Evolutionary conservation across 2,113 vertebrate genomes (phyloP).

Genomic region (Laticauda laticaudata): DNA sequence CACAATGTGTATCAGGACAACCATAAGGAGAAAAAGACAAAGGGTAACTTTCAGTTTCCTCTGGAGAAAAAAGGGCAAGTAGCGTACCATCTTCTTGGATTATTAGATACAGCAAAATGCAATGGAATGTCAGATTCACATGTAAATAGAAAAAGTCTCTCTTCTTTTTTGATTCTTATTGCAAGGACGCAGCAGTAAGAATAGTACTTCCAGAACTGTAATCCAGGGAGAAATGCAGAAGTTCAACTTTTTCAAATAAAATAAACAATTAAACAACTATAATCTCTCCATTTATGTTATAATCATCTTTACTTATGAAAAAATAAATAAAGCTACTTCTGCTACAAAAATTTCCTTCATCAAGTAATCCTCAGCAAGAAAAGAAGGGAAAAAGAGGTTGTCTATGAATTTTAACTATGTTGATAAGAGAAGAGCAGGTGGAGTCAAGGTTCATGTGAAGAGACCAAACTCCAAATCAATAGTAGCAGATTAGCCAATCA

Average conservation of each 20-base stretch:
- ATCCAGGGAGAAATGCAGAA: neutral
- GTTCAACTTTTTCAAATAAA: neutral
- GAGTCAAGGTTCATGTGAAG: conserved; percentile 51
- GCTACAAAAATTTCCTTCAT: rapidly evolving
- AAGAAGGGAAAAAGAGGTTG: conserved; percentile 1
- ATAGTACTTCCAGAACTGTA: neutral
- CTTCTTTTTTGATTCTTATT: neutral
- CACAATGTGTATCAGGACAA: conserved; percentile 70
- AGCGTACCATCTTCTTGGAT: conserved; percentile 37
- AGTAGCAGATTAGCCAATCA: conserved; percentile 9
- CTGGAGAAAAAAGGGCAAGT: conserved; percentile 48
- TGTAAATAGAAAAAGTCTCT: neutral
- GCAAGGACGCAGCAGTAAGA: neutral
- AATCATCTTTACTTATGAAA: neutral
- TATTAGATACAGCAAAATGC: neutral
- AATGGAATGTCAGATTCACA: neutral
- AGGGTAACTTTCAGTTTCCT: conserved; percentile 70
- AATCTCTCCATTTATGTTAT: neutral
- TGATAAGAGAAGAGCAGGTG: conserved; percentile 37
- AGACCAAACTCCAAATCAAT: conserved; percentile 53
- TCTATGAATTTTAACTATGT: neutral
- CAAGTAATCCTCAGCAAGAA: neutral
- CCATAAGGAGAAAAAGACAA: conserved; percentile 67
- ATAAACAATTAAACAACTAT: neutral
- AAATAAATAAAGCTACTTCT: neutral